phyloP scores from a whole-genome alignment of 1,140 invertebrate species.

The Lordiphosa mommai region DNA sequence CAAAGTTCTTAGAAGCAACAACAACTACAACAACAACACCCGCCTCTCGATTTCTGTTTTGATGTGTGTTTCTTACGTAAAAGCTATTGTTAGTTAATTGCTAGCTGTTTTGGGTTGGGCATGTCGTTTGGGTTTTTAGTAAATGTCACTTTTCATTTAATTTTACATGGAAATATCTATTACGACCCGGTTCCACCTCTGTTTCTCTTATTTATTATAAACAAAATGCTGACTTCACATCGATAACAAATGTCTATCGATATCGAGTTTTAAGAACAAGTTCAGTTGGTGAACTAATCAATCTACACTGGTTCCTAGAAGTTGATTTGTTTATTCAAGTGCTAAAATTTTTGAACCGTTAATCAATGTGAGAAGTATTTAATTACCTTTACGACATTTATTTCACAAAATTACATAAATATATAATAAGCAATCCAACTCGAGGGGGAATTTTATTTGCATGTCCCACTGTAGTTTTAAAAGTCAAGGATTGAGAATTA shows the following conservation, averaged over 20 bases:
- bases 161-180: not conserved
- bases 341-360: too few species aligned
- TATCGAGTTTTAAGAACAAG: too few species aligned
- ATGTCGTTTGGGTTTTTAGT: not conserved
- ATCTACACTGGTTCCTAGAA: too few species aligned
- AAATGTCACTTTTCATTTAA: conserved; percentile 1
- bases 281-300: too few species aligned
- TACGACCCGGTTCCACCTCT: not conserved
- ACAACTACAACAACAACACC: not conserved
- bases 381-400: too few species aligned
- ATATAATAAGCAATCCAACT: too few species aligned
- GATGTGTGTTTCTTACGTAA: conserved; percentile 11
- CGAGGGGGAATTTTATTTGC: too few species aligned
- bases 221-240: conserved; percentile 2
- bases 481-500: too few species aligned
- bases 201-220: conserved; percentile 2
- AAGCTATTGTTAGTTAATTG: not conserved
- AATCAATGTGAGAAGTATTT: too few species aligned
- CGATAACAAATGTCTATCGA: not conserved
- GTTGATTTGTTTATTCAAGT: too few species aligned
- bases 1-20: not conserved
- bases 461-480: too few species aligned
- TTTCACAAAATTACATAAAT: too few species aligned
- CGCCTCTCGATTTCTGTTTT: not conserved
- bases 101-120: not conserved